Percentiles rank a stretch among this genome's conserved stretches.
Conservation (phyloP, 23 tunicate species). For the Diplosoma virens region DNA sequence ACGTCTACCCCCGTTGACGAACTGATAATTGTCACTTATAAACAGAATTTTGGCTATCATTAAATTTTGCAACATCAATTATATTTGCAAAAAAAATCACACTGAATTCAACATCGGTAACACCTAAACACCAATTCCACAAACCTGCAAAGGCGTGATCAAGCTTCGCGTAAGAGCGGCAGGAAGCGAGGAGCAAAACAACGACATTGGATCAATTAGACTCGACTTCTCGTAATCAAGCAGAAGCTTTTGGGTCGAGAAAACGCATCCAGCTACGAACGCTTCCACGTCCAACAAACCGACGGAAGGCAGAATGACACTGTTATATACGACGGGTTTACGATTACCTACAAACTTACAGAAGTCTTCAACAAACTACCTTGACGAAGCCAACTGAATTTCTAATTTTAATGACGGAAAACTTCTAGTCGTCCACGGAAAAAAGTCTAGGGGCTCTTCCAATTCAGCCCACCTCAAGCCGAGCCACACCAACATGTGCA, state of each 20-base stretch:
- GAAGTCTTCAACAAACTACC: neutral
- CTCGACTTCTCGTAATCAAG: constrained; percentile 36
- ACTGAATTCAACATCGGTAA: too few relatives aligned
- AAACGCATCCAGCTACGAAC: constrained; percentile 70
- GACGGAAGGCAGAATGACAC: neutral
- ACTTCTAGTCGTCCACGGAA: constrained; percentile 37
- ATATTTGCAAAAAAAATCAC: too few relatives aligned
- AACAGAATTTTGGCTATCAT: too few relatives aligned
- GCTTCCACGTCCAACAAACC: constrained; percentile 67
- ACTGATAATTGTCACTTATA: too few relatives aligned
- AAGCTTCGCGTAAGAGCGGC: constrained; percentile 38
- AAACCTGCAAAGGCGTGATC: constrained; percentile 70
- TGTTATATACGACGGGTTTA: neutral
- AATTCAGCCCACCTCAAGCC: constrained; percentile 50
- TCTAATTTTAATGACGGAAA: constrained; percentile 60
- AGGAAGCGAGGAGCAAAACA: constrained; percentile 29
- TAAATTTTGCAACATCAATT: too few relatives aligned
- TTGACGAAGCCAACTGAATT: neutral
- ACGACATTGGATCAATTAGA: neutral
- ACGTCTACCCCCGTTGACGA: too few relatives aligned
- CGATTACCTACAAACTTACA: neutral
- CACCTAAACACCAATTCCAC: too few relatives aligned
- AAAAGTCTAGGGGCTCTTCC: constrained; percentile 20
- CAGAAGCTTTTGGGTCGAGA: constrained; percentile 45
- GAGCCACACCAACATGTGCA: constrained; percentile 66